A percentile compares a stretch with the other conserved stretches of the same genome.
Evolutionary conservation across 2,888 invertebrate species (phyloP).

Genomic region (Nephrotoma appendiculata): DNA sequence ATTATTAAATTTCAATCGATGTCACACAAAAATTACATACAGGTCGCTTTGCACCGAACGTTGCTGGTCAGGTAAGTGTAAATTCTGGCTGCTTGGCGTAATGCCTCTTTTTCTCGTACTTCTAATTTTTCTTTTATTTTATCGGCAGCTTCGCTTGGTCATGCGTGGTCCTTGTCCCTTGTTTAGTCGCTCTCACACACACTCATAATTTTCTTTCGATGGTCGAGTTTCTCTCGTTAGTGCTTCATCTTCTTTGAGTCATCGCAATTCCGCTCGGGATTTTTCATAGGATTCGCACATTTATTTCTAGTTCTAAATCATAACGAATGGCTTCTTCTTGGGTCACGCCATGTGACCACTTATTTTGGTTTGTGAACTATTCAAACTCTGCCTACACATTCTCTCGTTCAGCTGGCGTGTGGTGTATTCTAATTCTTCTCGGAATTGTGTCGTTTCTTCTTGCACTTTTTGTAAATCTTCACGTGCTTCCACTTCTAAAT

Average conservation of each 20-base stretch:
- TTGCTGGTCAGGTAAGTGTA: too few relatives aligned
- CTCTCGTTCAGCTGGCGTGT: conserved; percentile 72
- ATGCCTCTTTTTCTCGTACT: too few relatives aligned
- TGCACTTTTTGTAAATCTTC: conserved; percentile 77
- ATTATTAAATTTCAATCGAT: too few relatives aligned
- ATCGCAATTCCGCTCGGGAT: conserved; percentile 66
- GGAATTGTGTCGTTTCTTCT: conserved; percentile 70
- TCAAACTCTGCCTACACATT: conserved; percentile 73
- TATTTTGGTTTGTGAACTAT: conserved; percentile 72
- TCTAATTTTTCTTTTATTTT: too few relatives aligned
- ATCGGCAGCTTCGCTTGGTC: too few relatives aligned
- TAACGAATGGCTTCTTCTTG: conserved; percentile 80
- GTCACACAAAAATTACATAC: too few relatives aligned
- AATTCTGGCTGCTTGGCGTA: too few relatives aligned
- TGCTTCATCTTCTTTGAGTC: conserved; percentile 67
- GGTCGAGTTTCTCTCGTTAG: conserved; percentile 66
- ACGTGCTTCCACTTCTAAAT: too few relatives aligned
- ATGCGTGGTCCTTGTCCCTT: conserved; percentile 70
- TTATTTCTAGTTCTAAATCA: conserved; percentile 76
- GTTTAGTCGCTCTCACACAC: conserved; percentile 63
- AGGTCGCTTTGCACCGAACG: too few relatives aligned
- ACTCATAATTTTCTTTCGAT: conserved; percentile 67
- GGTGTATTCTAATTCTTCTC: conserved; percentile 75
- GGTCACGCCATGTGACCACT: conserved; percentile 75
- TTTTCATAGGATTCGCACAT: too few relatives aligned